Evolutionary conservation across 1,140 invertebrate species (phyloP), one percentile per base, ranked within the genome.

Genomic region (Temnothorax nylanderi): DNA sequence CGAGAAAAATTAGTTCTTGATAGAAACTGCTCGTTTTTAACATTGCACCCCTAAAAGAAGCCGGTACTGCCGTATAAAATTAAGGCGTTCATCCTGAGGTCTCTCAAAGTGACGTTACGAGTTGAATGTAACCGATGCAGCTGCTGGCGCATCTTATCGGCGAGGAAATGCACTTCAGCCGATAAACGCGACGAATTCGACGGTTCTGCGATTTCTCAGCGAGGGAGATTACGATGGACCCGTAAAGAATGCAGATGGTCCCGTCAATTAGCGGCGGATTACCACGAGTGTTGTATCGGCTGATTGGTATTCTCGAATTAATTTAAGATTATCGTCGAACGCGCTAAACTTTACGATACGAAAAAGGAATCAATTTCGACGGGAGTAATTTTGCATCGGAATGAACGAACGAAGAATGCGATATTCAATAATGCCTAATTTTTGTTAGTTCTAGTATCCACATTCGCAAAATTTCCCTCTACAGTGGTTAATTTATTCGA

Each of bases 151-250:
- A 11, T 44, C 47, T 74, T 87, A 87, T 87, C 86, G 41, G 6
- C 41, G 26, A 60, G 67, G 51, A 71, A 74, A 65, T 56, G 69
- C 51, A 44, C 16, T 34, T 2, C 32, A 3, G 37, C 37, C 34
- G 87, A 86, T 86, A 86, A 88, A 34, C 65, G 2, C 67, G 18
- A 74, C 47, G 44, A 81, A 75, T 49, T 76, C 82, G 56, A 78
- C 21, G 6, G 44, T 34, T 76, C 8, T 16, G 62, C 72, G 87
- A 86, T 88, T 88, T 71, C 58, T 89, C 60, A 69, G 26, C 21
- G 13, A 47, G 26, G 41, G 26, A 75, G 37, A 78, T 78, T 51
- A 51, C 51, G 51, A 7, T 74, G 76, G 1, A 44, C 37, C 41
- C 21, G n/a, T 51, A 47, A 74, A 60, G 26, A 74, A 72, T 47